phyloP scores from a whole-genome alignment of 2,797 vertebrate species.

The Tamandua tetradactyla region DNA sequence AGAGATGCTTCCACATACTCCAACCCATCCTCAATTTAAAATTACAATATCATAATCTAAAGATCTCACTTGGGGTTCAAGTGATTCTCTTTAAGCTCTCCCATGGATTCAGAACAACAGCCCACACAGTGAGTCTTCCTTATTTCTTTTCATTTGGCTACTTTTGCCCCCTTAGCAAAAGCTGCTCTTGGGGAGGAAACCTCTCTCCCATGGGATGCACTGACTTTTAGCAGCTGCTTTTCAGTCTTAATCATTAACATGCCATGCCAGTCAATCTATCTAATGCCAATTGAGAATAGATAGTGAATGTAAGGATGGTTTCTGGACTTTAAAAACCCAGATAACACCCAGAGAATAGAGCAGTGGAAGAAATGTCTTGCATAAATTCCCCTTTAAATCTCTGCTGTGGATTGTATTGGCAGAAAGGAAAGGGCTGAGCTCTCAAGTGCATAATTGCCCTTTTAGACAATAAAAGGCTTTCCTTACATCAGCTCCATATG shows the following conservation, averaged over 20 bases:
- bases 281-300: background rate
- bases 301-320: background rate
- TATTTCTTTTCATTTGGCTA: background rate
- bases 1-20: background rate
- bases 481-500: slow-evolving; percentile 22
- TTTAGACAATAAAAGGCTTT: slow-evolving; percentile 35
- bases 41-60: slow-evolving; percentile 14
- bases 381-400: slow-evolving; percentile 11
- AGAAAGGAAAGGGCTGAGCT: background rate
- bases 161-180: background rate
- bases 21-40: slow-evolving; percentile 24
- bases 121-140: background rate
- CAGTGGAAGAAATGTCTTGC: background rate
- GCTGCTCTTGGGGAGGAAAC: background rate
- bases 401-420: background rate
- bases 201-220: background rate
- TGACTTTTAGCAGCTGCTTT: background rate
- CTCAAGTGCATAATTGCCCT: background rate
- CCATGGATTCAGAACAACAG: background rate
- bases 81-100: slow-evolving; percentile 2
- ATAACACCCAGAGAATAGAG: background rate
- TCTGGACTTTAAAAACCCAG: slow-evolving; percentile 3
- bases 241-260: slow-evolving; percentile 6
- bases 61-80: background rate
- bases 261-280: background rate